phyloP scores from a whole-genome alignment of 2,113 vertebrate species.

The Donacobius atricapilla region DNA sequence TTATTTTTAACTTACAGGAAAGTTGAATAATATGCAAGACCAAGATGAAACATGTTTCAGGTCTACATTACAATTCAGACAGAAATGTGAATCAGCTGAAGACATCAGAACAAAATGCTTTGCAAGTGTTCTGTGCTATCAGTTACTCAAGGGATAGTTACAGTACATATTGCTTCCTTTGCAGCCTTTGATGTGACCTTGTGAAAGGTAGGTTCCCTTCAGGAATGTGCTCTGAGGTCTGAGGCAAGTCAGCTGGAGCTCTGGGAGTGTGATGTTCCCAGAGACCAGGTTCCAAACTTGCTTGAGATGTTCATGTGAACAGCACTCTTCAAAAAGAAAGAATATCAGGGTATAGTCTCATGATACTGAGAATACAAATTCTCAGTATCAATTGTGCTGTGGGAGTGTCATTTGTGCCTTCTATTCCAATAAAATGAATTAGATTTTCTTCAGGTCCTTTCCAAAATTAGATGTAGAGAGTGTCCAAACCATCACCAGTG shows the following conservation, averaged over 20 bases:
- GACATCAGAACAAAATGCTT: not conserved
- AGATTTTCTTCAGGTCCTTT: not conserved
- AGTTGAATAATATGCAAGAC: not conserved
- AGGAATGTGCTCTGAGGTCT: not conserved
- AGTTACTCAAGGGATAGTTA: not conserved
- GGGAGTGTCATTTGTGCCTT: not conserved
- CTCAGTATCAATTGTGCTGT: not conserved
- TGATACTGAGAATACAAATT: not conserved
- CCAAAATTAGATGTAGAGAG: not conserved
- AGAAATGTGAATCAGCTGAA: conserved; percentile 31
- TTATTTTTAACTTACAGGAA: conserved; percentile 28
- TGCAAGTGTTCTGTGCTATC: not conserved
- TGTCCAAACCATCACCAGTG: not conserved
- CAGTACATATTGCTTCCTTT: not conserved
- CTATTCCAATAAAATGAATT: not conserved
- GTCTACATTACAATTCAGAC: not conserved
- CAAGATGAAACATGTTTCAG: conserved; percentile 15
- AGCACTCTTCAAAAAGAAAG: not conserved
- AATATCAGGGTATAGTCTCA: not conserved
- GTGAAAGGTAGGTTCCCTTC: not conserved
- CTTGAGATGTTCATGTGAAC: not conserved
- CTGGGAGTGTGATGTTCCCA: not conserved
- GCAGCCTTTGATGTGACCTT: not conserved
- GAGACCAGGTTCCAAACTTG: not conserved
- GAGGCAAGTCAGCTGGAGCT: not conserved